Evolutionary conservation across 2,888 invertebrate species (phyloP), one percentile per base, ranked within the genome.

Genomic region (Caenorhabditis sp.): DNA sequence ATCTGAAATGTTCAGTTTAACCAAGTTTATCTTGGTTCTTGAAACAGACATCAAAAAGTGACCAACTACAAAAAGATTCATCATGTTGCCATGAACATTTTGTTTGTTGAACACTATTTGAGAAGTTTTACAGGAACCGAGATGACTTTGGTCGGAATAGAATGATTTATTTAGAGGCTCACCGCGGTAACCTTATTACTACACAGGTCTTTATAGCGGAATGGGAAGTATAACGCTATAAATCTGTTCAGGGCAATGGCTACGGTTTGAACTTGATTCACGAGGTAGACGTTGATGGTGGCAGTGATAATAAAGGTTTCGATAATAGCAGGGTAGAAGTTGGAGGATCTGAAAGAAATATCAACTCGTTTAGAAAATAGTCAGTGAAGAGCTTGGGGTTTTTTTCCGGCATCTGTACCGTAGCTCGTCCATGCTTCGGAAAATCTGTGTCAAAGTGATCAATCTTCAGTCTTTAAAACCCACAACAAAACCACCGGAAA

Each of bases 181-280:
- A 61, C 61, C 61, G 22, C 22, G 0, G 75, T 59, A 12, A 76
- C 58, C 38, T 54, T 26, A 47, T 59, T 19, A 59, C 68, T 68
- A 31, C 47, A 76, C 12, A 76, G 26, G 5, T 24, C 8, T 26
- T 59, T 68, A n/a, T 76, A 76, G 5, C 47, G 44, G n/a, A 76
- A 76, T 6, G 75, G 75, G 1, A 49, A 16, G 41, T 19, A 76
- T 2, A 76, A 38, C 0, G 75, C 75, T 10, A 68, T 59, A 26
- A 68, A 76, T 58, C 75, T 19, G 14, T 76, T 76, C 12, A 76
- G 8, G 6, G 75, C 66, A 16, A 68, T 76, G 1, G 58, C 28
- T 12, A 76, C 35, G 7, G 75, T 68, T 26, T 76, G 75, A 3
- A 38, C 26, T 47, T 76, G 59, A 22, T 76, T 76, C 26, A 76